Conservation (phyloP, 2,888 invertebrate genomes). For the Neoaliturus tenellus region DNA sequence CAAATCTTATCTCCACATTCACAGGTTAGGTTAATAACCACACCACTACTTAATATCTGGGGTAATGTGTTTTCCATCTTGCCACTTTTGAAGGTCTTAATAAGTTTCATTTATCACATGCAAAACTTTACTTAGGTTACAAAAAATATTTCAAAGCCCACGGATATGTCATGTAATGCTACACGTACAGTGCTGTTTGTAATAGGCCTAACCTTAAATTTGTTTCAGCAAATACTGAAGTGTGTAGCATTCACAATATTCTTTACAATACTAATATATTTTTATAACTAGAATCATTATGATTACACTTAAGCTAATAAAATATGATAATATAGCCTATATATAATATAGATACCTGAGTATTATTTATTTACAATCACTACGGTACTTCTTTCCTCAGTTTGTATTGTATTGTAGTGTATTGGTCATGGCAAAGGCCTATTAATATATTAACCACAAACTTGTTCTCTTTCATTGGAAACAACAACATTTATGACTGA, state of each 20-base stretch:
- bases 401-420: not conserved
- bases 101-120: not conserved
- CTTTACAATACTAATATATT: not conserved
- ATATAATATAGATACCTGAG: slow-evolving; percentile 25
- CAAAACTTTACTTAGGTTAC: not conserved
- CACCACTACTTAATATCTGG: no score
- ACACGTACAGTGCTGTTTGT: not conserved
- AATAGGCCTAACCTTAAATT: no score
- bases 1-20: no score
- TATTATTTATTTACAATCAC: slow-evolving; percentile 10
- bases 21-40: no score
- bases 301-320: slow-evolving; percentile 5
- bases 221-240: no score
- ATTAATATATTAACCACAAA: not conserved
- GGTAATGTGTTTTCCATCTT: not conserved
- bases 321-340: slow-evolving; percentile 4
- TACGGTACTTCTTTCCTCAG: not conserved
- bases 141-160: not conserved
- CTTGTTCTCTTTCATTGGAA: not conserved
- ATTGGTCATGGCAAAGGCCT: not conserved
- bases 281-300: not conserved
- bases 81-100: not conserved
- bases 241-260: not conserved
- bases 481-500: not conserved
- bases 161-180: not conserved